These are phyloP conservation scores for Melopsittacus undulatus DNA, from an alignment of 2,797 vertebrate species.

Conservation along the genomic window DNA sequence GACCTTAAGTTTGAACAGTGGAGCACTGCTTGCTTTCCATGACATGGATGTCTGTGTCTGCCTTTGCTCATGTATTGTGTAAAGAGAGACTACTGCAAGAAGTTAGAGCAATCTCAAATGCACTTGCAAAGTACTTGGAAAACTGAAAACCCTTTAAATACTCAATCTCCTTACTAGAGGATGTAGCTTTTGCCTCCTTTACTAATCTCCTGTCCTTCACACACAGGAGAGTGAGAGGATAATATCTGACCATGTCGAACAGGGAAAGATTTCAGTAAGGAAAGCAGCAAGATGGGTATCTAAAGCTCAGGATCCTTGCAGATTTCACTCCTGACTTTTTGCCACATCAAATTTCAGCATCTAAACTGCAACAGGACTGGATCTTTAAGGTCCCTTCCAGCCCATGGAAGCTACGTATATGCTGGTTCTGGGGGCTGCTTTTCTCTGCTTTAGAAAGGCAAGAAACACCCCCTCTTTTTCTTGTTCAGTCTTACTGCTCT, in stretches of 20 bases:
- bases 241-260: rapidly evolving
- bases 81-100: background rate
- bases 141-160: background rate
- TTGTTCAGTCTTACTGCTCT: background rate
- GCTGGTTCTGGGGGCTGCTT: background rate
- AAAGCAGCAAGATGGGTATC: background rate
- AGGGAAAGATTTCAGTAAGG: background rate
- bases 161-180: background rate
- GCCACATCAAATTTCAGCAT: background rate
- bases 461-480: background rate
- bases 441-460: background rate
- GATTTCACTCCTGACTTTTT: background rate
- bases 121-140: background rate
- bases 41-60: background rate
- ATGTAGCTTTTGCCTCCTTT: background rate
- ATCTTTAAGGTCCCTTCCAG: background rate
- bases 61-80: rapidly evolving
- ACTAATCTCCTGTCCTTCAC: background rate
- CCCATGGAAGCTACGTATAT: background rate
- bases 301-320: background rate
- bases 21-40: background rate
- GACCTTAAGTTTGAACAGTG: background rate
- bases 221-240: background rate
- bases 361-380: background rate
- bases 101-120: background rate